Conservation (phyloP, 2,113 vertebrate genomes). For the Xenus cinereus region DNA sequence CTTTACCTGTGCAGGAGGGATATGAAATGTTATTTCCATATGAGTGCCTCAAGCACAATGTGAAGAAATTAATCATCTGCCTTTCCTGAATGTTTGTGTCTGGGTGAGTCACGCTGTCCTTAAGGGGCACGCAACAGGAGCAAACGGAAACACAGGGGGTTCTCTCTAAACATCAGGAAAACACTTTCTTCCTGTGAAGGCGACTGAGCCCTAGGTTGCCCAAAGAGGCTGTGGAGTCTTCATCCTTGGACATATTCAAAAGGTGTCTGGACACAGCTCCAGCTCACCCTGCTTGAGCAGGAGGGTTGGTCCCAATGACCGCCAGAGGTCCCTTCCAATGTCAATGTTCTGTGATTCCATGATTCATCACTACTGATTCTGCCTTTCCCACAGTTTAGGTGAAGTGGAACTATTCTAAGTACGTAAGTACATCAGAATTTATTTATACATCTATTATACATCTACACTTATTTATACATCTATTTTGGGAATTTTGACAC, state of each 20-base stretch:
- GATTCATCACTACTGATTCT: background rate
- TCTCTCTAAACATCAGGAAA: background rate
- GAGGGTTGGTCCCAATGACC: too few relatives aligned
- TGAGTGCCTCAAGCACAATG: background rate
- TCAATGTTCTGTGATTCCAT: rapidly evolving
- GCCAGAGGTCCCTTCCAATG: background rate
- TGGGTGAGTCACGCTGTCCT: background rate
- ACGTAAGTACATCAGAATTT: too few relatives aligned
- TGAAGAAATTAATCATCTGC: background rate
- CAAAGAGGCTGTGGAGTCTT: background rate
- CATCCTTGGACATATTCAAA: background rate
- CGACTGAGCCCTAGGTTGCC: background rate
- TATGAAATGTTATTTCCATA: background rate
- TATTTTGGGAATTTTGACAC: background rate
- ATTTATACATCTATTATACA: too few relatives aligned
- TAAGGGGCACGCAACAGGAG: background rate
- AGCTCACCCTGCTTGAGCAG: background rate
- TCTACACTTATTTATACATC: too few relatives aligned
- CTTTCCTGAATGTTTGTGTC: background rate
- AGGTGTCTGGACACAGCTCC: rapidly evolving
- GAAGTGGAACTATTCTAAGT: background rate
- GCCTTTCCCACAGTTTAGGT: background rate
- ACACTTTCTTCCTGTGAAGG: background rate
- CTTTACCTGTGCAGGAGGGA: background rate
- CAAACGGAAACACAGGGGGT: background rate